Percentiles rank a stretch among this genome's conserved stretches.
Conservation (phyloP, 2,888 invertebrate genomes). For the Euclidia mi region DNA sequence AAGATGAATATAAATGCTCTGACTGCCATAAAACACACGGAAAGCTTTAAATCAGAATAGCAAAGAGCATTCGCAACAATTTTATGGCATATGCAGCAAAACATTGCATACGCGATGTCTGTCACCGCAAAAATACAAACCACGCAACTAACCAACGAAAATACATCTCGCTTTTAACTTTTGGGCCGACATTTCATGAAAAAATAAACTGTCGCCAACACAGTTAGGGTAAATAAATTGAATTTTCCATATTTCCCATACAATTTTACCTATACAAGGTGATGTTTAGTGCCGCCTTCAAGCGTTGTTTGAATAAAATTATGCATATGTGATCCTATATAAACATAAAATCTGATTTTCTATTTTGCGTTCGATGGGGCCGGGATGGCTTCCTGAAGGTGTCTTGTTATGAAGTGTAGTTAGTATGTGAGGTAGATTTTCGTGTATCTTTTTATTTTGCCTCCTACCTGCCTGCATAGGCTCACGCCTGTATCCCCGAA, state of each 20-base stretch:
- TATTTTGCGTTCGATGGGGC: conserved; percentile 14
- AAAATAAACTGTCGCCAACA: conserved; percentile 17
- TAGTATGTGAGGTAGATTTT: too few species aligned
- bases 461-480: too few species aligned
- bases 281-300: conserved; percentile 24
- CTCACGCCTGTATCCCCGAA: too few species aligned
- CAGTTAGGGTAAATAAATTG: conserved; percentile 33
- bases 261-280: conserved; percentile 16
- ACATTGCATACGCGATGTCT: neutral
- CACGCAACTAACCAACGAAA: neutral
- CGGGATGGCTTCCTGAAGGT: neutral
- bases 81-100: too few species aligned
- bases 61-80: too few species aligned
- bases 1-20: too few species aligned
- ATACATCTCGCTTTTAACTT: conserved; percentile 13
- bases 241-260: conserved; percentile 22
- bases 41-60: too few species aligned
- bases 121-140: neutral
- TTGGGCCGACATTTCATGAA: conserved; percentile 8
- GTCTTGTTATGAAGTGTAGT: neutral
- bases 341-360: conserved; percentile 21
- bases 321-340: conserved; percentile 30
- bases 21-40: too few species aligned
- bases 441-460: too few species aligned
- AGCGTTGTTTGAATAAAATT: conserved; percentile 30